Evolutionary conservation across 2,797 vertebrate species (phyloP).

Genomic region (Malurus splendens): DNA sequence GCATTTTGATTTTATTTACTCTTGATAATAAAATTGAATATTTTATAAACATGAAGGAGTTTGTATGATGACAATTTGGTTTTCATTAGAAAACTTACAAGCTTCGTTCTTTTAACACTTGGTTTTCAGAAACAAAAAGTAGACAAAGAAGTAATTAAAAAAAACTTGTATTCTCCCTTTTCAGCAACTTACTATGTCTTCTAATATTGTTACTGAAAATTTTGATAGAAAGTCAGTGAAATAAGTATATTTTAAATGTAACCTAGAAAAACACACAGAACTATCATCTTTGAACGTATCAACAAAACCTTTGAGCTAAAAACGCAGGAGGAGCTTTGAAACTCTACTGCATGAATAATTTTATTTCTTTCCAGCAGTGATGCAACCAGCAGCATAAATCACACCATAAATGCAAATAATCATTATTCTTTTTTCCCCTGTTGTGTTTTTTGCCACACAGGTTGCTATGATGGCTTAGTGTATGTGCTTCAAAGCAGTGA

Average conservation of each 20-base stretch:
- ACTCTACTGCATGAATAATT: not conserved
- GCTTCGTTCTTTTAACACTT: not conserved
- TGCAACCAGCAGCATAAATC: not conserved
- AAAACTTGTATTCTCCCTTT: not conserved
- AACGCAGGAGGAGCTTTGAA: not conserved
- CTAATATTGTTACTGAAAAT: not conserved
- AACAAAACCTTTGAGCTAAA: not conserved
- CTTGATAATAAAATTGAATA: not conserved
- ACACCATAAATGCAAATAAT: not conserved
- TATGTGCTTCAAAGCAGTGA: slow-evolving; percentile 78
- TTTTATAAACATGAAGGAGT: not conserved
- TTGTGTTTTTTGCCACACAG: slow-evolving; percentile 59
- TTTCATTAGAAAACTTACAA: not conserved
- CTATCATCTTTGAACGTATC: not conserved
- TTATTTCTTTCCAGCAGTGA: not conserved
- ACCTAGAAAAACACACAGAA: not conserved
- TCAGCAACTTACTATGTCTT: not conserved
- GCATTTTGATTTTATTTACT: not conserved
- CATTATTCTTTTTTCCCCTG: not conserved
- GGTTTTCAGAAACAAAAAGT: not conserved
- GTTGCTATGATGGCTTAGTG: slow-evolving; percentile 87
- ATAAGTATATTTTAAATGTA: not conserved
- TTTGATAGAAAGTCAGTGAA: not conserved
- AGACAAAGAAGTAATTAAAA: not conserved
- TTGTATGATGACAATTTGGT: not conserved